Evolutionary conservation across 2,888 invertebrate genomes (phyloP).

Genomic region (Metallyticus violacea): DNA sequence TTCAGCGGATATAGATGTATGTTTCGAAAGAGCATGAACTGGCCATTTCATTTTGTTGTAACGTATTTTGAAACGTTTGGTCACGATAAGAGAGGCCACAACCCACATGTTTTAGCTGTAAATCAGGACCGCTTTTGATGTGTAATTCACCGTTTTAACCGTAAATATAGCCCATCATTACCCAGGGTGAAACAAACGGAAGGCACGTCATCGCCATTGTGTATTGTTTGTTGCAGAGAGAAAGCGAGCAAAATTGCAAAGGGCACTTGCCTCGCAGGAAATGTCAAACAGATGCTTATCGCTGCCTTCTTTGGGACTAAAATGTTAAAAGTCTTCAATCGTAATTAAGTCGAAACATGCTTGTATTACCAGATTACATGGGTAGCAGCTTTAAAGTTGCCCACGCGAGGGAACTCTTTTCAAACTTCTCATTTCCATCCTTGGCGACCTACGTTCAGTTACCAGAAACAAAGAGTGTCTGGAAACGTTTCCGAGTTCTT

Average conservation of each 20-base stretch:
- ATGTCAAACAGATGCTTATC: not conserved
- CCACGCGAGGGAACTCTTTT: no score
- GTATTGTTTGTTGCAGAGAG: not conserved
- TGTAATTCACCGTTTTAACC: not conserved
- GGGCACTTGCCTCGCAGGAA: not conserved
- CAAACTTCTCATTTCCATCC: no score
- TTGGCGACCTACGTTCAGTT: no score
- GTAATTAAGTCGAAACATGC: no score
- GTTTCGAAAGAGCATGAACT: no score
- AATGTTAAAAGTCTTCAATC: not conserved
- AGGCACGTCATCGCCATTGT: not conserved
- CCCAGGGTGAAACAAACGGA: not conserved
- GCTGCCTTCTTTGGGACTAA: not conserved
- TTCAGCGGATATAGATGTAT: no score
- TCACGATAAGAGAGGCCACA: not conserved
- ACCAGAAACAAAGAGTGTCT: no score
- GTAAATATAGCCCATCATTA: not conserved
- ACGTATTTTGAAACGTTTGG: not conserved
- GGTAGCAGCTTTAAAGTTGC: no score
- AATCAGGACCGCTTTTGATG: not conserved
- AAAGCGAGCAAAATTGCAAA: not conserved
- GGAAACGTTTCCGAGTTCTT: no score
- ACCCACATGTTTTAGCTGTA: not conserved
- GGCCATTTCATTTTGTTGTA: no score
- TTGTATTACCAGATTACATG: no score